Percentiles rank a stretch among this genome's conserved stretches.
Conservation (phyloP, 2,888 invertebrate genomes). For the Mythimna loreyi region DNA sequence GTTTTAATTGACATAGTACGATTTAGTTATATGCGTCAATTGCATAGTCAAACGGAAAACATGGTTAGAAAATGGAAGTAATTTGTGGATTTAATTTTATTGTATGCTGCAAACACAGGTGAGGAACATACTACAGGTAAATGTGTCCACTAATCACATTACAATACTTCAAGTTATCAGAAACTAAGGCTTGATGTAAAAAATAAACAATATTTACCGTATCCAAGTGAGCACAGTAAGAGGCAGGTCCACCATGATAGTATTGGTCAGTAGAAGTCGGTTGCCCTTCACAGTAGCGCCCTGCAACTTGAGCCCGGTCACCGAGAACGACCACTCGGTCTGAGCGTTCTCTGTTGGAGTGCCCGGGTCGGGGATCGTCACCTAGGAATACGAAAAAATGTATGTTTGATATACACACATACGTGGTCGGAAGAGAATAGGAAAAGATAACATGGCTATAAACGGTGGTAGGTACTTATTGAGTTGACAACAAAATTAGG, state of each 20-base stretch:
- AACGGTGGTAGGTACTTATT: neutral
- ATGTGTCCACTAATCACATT: neutral
- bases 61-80: too few species aligned
- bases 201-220: conserved; percentile 87
- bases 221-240: conserved; percentile 97
- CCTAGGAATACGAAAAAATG: conserved; percentile 73
- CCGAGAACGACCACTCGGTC: conserved; percentile 93
- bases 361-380: conserved; percentile 92
- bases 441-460: too few species aligned
- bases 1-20: too few species aligned
- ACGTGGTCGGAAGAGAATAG: neutral
- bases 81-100: too few species aligned
- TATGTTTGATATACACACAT: rapidly evolving
- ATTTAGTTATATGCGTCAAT: too few species aligned
- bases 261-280: conserved; percentile 96
- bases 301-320: conserved; percentile 97
- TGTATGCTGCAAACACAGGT: too few species aligned
- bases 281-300: conserved; percentile 98
- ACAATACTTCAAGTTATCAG: neutral
- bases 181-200: neutral
- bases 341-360: conserved; percentile 91
- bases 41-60: too few species aligned
- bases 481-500: too few species aligned
- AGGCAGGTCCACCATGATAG: conserved; percentile 98
- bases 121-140: too few species aligned